Percentiles rank a stretch among this genome's conserved stretches.
Evolutionary conservation across 2,797 vertebrate genomes (phyloP).

Genomic region (Cephalopachus bancanus): DNA sequence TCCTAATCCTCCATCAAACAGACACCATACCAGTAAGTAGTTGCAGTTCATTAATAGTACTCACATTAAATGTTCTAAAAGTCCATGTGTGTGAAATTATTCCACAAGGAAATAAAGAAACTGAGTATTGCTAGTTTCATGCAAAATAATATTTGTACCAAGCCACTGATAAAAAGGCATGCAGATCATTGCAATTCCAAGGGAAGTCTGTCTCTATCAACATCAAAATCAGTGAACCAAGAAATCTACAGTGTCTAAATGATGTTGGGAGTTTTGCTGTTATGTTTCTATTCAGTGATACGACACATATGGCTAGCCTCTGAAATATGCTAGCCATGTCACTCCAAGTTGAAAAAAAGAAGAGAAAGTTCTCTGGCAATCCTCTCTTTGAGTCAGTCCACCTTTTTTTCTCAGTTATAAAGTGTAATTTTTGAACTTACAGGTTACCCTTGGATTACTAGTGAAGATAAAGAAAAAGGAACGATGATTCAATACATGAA

Average conservation of each 20-base stretch:
- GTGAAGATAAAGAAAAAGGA: not conserved
- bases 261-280: constrained; percentile 91
- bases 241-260: constrained; percentile 93
- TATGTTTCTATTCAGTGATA: constrained; percentile 92
- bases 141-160: constrained; percentile 85
- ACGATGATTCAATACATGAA: not conserved
- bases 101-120: constrained; percentile 67
- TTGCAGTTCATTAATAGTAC: constrained; percentile 70
- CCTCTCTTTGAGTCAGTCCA: not conserved
- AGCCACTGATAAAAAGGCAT: constrained; percentile 89
- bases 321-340: constrained; percentile 28
- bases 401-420: not conserved
- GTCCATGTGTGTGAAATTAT: constrained; percentile 24
- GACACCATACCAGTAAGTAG: not conserved
- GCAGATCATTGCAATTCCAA: constrained; percentile 90
- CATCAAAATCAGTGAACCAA: constrained; percentile 92
- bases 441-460: constrained; percentile 39
- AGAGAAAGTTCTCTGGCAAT: constrained; percentile 30
- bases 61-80: constrained; percentile 64
- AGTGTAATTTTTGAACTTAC: constrained; percentile 32
- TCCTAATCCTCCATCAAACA: not conserved
- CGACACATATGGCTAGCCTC: constrained; percentile 85
- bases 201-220: constrained; percentile 91
- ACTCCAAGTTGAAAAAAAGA: constrained; percentile 54
- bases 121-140: constrained; percentile 74